These are phyloP conservation scores for Stramonita haemastoma DNA, from an alignment of 2,888 invertebrate genomes.

Conservation along the genomic window DNA sequence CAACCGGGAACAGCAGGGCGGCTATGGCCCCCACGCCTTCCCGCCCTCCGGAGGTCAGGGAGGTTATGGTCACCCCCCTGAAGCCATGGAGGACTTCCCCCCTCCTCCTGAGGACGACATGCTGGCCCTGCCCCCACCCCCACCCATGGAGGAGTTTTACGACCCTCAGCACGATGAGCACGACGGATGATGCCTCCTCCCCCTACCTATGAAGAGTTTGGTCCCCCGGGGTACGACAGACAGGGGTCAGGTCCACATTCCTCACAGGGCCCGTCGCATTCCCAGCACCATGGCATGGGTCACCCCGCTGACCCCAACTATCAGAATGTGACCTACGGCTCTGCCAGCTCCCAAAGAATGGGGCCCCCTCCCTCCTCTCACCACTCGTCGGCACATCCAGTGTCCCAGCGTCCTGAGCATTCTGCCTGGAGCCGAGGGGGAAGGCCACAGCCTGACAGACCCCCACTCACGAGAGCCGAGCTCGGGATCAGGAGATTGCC, in stretches of 20 bases:
- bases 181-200: conserved; percentile 54
- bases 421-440: conserved; percentile 91
- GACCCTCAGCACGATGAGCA: conserved; percentile 81
- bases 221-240: conserved; percentile 27
- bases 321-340: conserved; percentile 54
- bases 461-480: conserved; percentile 85
- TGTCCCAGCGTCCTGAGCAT: neutral
- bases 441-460: conserved; percentile 83
- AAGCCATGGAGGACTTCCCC: conserved; percentile 77
- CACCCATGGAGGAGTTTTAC: conserved; percentile 67
- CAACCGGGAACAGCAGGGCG: neutral
- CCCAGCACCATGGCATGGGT: conserved; percentile 68
- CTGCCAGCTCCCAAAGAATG: neutral
- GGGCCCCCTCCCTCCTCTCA: conserved; percentile 72
- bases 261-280: neutral
- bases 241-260: conserved; percentile 43
- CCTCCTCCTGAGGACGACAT: conserved; percentile 75
- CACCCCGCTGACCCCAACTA: conserved; percentile 52
- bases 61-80: conserved; percentile 77
- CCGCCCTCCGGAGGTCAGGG: conserved; percentile 75
- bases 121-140: conserved; percentile 79
- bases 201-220: conserved; percentile 25
- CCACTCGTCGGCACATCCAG: conserved; percentile 32
- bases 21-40: conserved; percentile 40
- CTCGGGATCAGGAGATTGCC: conserved; percentile 92